Conservation (phyloP, 1,140 invertebrate genomes). For the Bactericera cockerelli region DNA sequence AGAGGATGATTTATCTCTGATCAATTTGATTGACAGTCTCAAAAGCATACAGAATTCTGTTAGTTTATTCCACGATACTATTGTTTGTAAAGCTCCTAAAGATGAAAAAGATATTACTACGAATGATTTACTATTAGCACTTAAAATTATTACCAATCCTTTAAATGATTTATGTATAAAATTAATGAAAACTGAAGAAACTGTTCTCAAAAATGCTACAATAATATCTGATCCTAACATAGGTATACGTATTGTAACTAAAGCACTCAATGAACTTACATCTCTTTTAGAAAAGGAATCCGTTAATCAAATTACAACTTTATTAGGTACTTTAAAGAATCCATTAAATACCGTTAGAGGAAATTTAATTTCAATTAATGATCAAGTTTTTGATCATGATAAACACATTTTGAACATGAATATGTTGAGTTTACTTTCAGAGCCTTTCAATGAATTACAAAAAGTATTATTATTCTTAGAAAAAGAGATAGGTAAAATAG, state of each 20-base stretch:
- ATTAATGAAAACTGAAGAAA: conserved; percentile 21
- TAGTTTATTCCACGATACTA: conserved; percentile 20
- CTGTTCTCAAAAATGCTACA: conserved; percentile 14
- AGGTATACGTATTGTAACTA: conserved; percentile 18
- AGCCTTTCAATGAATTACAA: conserved; percentile 22
- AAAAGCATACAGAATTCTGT: conserved; percentile 20
- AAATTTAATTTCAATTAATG: conserved; percentile 17
- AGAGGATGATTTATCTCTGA: conserved; percentile 6
- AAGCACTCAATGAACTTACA: conserved; percentile 18
- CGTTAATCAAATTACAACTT: conserved; percentile 9
- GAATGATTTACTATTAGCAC: conserved; percentile 20
- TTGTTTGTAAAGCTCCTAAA: conserved; percentile 19
- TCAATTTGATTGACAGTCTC: conserved; percentile 16
- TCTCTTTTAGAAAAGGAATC: conserved; percentile 1
- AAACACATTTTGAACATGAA: conserved; percentile 16
- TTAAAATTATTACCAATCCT: conserved; percentile 21
- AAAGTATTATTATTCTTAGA: conserved; percentile 20
- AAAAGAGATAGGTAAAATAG: conserved; percentile 3
- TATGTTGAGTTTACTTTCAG: conserved; percentile 20
- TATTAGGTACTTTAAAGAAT: conserved; percentile 12
- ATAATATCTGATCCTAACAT: conserved; percentile 17
- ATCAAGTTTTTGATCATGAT: conserved; percentile 20
- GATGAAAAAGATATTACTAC: conserved; percentile 17
- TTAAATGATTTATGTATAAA: conserved; percentile 19
- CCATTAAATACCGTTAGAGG: conserved; percentile 19